Base-by-base conservation (phyloP, 2,797 vertebrate species). In the Pygocentrus nattereri region DNA sequence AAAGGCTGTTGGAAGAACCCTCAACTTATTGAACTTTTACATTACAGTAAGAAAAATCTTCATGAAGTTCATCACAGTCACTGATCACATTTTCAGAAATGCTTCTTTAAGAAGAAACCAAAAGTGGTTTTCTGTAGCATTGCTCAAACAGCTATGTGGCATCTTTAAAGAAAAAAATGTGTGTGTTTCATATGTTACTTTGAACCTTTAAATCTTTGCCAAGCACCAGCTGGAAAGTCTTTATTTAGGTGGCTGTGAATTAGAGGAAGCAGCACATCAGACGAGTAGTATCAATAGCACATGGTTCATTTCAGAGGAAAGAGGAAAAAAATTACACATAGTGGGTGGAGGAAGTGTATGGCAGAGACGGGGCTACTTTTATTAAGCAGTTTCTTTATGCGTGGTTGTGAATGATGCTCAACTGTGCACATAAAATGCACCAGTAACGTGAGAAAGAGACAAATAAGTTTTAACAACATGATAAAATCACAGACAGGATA, bases 401-500 rank as follows among this genome's bases (percentile, higher is more conserved):
- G 1, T 19, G 15, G 30, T 18, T 31, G 16, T 27, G 13, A 18
- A 25, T 12, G 5, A 59, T 59, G n/a, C 25, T 27, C 23, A 52
- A n/a, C 21, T 54, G 18, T 50, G 49, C 49, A 50, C 49, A 2
- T 15, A 50, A 52, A 52, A 18, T 2, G 47, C 50, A 44, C 11
- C n/a, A 23, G 56, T 25, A 25, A 58, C 25, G 25, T 61, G 59
- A 61, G 59, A 27, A 30, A 23, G 12, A 34, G 70, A 31, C 8
- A 38, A 74, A 61, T 11, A 50, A 31, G 4, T 16, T 13, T 12
- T 3, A 34, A 21, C 1, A 34, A 13, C 2, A 49, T 2, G 31
- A 77, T 68, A 38, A 68, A 56, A 68, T 41, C 31, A 54, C 7
- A 77, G 52, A 77, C 62, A 77, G 49, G 75, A 77, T 54, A 18